phyloP scores from a whole-genome alignment of 2,113 vertebrate species.

The Ascaphus truei region DNA sequence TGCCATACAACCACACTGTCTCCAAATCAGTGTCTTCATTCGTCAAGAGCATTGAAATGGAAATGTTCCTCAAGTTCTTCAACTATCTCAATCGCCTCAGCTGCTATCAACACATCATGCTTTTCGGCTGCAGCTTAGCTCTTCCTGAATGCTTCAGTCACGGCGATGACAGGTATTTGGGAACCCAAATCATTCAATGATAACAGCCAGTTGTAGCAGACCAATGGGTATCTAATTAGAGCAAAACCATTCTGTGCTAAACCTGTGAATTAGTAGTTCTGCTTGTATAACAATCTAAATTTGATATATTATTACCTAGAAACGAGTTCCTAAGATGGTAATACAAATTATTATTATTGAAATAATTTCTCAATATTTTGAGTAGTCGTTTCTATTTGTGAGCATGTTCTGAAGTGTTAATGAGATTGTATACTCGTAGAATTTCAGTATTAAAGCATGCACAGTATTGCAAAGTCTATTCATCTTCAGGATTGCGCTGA shows the following conservation, averaged over 20 bases:
- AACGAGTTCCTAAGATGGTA: too few relatives aligned
- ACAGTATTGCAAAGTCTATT: too few relatives aligned
- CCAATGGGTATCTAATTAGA: slow-evolving; percentile 36
- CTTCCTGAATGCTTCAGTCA: slow-evolving; percentile 80
- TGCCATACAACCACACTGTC: slow-evolving; percentile 84
- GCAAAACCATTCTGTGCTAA: slow-evolving; percentile 16
- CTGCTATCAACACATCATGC: slow-evolving; percentile 94
- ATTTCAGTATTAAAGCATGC: too few relatives aligned
- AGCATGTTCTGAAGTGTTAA: too few relatives aligned
- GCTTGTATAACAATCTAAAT: background rate
- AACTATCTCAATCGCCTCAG: slow-evolving; percentile 82
- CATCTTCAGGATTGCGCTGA: too few relatives aligned
- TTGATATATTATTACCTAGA: too few relatives aligned
- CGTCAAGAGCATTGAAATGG: slow-evolving; percentile 77
- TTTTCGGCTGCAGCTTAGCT: slow-evolving; percentile 90
- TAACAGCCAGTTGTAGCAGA: slow-evolving; percentile 38
- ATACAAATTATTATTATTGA: too few relatives aligned
- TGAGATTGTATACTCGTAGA: too few relatives aligned
- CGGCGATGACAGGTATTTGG: slow-evolving; percentile 70
- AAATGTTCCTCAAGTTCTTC: slow-evolving; percentile 96
- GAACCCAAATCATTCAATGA: slow-evolving; percentile 35
- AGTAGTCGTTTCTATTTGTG: too few relatives aligned
- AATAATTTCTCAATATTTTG: too few relatives aligned
- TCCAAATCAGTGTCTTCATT: slow-evolving; percentile 65
- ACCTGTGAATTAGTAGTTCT: background rate